Percentiles rank a stretch among this genome's conserved stretches.
phyloP scores from a whole-genome alignment of 2,797 vertebrate species.

The Falco novaeseelandiae region DNA sequence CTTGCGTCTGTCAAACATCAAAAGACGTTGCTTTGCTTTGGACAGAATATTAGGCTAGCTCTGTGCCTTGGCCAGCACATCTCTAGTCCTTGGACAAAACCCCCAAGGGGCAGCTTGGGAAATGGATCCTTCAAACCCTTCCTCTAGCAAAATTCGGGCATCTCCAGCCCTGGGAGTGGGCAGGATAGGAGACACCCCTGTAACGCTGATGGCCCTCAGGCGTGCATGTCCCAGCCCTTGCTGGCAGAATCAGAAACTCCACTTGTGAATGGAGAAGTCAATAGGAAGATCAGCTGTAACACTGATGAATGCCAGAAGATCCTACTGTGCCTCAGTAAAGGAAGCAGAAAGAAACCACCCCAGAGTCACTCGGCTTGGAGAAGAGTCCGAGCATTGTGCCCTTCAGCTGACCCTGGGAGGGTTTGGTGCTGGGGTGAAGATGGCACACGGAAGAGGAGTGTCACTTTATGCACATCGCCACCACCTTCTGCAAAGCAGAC shows the following conservation, averaged over 20 bases:
- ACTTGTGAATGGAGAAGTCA: neutral
- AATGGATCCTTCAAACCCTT: neutral
- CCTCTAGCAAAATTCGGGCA: neutral
- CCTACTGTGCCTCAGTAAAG: neutral
- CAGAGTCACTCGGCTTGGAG: neutral
- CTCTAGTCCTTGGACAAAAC: neutral
- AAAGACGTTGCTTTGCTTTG: neutral
- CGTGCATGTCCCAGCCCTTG: fast-evolving
- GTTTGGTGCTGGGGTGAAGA: neutral
- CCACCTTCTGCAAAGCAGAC: neutral
- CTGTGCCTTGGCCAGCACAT: neutral
- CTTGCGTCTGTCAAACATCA: neutral
- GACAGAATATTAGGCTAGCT: neutral
- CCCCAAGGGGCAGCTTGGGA: neutral
- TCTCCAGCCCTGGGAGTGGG: neutral
- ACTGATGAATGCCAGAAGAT: neutral
- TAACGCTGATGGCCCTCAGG: fast-evolving
- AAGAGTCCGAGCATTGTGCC: neutral
- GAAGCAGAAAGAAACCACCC: neutral
- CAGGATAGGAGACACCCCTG: neutral
- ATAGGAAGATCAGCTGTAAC: neutral
- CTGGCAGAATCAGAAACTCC: neutral
- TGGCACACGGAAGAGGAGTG: neutral
- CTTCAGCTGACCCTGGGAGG: neutral
- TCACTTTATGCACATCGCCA: neutral